phyloP scores from a whole-genome alignment of 2,888 invertebrate genomes.

The Exocentrus adspersus region DNA sequence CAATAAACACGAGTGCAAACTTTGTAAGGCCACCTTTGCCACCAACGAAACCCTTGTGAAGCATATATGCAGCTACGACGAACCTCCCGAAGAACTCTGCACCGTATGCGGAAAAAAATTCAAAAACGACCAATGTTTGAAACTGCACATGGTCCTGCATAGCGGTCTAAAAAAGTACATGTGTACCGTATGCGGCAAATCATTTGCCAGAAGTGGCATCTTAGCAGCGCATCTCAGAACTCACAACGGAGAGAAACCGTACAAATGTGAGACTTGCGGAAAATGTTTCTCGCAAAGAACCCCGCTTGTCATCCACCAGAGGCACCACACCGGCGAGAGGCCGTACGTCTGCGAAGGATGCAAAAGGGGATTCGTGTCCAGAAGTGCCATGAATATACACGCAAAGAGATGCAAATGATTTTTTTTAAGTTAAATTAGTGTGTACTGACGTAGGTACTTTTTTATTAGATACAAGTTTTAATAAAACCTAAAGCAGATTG shows the following conservation, averaged over 20 bases:
- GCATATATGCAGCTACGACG: constrained; percentile 26
- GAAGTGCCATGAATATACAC: too few relatives aligned
- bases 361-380: constrained; percentile 60
- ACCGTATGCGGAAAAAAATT: too few relatives aligned
- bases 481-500: too few relatives aligned
- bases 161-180: too few relatives aligned
- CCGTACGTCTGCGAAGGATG: constrained; percentile 68
- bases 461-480: too few relatives aligned
- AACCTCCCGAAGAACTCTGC: too few relatives aligned
- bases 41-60: constrained; percentile 30
- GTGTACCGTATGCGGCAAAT: too few relatives aligned
- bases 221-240: constrained; percentile 32
- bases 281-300: constrained; percentile 61
- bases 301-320: constrained; percentile 65
- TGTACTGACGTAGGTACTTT: too few relatives aligned
- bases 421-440: too few relatives aligned
- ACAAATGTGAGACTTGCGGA: constrained; percentile 60
- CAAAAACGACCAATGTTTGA: too few relatives aligned
- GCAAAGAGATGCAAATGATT: too few relatives aligned
- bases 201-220: constrained; percentile 39
- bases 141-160: too few relatives aligned
- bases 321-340: constrained; percentile 66
- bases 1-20: neutral
- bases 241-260: constrained; percentile 59
- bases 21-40: constrained; percentile 13